Conservation (phyloP, 1,140 invertebrate species). For the Lepidotrigona ventralis region DNA sequence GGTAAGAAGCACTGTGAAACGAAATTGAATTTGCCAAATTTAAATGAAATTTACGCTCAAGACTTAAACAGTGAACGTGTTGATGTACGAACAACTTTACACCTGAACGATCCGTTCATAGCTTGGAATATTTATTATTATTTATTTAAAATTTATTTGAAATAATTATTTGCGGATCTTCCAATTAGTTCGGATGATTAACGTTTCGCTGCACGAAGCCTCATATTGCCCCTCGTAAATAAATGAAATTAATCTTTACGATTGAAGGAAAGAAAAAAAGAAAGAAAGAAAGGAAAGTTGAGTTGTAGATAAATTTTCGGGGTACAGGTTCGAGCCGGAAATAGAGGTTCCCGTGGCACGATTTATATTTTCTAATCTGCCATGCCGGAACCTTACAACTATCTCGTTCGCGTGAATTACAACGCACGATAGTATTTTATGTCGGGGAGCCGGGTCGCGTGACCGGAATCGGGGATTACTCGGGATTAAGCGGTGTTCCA, state of each 20-base stretch:
- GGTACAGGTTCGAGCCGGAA: constrained; percentile 1
- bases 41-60: too few relatives aligned
- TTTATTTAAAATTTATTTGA: too few relatives aligned
- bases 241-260: neutral
- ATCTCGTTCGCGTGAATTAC: constrained; percentile 48
- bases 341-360: neutral
- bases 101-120: too few relatives aligned
- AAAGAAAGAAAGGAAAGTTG: neutral
- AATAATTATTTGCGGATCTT: too few relatives aligned
- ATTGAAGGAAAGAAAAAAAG: neutral
- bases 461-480: constrained; percentile 46
- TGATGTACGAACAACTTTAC: too few relatives aligned
- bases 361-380: constrained; percentile 52
- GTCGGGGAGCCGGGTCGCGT: constrained; percentile 22
- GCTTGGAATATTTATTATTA: too few relatives aligned
- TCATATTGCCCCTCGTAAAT: too few relatives aligned
- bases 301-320: constrained; percentile 27
- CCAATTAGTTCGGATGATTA: too few relatives aligned
- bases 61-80: too few relatives aligned
- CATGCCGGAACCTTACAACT: constrained; percentile 39
- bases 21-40: too few relatives aligned
- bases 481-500: constrained; percentile 37
- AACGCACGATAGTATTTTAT: constrained; percentile 36
- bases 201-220: too few relatives aligned
- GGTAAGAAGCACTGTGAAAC: too few relatives aligned